Conservation (phyloP, 1,140 invertebrate genomes). For the Bombus waltoni region DNA sequence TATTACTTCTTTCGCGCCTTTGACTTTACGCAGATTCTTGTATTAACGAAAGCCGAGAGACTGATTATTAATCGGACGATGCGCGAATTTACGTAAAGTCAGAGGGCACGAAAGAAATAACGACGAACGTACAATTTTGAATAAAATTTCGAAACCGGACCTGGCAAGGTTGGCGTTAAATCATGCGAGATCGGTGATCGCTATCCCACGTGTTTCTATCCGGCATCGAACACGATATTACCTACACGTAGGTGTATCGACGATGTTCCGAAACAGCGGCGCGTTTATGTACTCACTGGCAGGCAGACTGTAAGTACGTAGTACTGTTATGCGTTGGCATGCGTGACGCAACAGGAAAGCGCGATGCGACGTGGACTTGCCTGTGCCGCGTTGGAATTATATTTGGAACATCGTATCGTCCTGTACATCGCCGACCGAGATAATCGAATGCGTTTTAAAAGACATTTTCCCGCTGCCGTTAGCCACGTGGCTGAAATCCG, state of each 20-base stretch:
- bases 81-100: too few species aligned
- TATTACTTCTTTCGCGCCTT: too few species aligned
- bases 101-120: too few species aligned
- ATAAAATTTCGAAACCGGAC: too few species aligned
- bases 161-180: background rate
- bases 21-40: too few species aligned
- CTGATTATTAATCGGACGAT: too few species aligned
- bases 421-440: background rate
- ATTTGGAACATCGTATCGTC: constrained; percentile 36
- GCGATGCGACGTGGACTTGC: constrained; percentile 70
- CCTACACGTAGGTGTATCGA: background rate
- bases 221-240: background rate
- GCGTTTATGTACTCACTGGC: background rate
- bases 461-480: constrained; percentile 9
- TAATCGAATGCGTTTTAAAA: constrained; percentile 13
- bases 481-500: background rate
- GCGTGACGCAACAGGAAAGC: constrained; percentile 79
- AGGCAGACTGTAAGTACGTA: constrained; percentile 59
- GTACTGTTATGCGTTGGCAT: constrained; percentile 80
- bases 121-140: too few species aligned
- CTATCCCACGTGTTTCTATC: background rate
- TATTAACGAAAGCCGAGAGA: too few species aligned
- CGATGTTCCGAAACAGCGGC: background rate
- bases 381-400: constrained; percentile 46
- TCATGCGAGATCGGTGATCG: constrained; percentile 3